Evolutionary conservation across 1,140 invertebrate genomes (phyloP), one percentile per base, ranked within the genome.

Genomic region (Apocrypta bakeri): DNA sequence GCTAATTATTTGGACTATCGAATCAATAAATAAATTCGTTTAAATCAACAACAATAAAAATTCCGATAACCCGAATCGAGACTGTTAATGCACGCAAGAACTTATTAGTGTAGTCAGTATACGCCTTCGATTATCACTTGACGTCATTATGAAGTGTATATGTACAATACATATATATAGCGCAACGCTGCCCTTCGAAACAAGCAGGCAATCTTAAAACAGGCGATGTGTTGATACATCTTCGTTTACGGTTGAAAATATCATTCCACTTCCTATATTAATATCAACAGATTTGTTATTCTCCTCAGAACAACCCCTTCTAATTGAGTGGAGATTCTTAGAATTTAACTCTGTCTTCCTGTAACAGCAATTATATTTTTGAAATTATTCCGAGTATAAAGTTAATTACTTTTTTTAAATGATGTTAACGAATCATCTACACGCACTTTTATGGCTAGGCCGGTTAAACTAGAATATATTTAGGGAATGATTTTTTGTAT

Each of bases 121-220:
- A 48, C 48, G 66, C 66, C 61, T 83, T 64, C 56, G 17, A 63
- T 61, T 83, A 83, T 83, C 81, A 64, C 37, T 56, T 83, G 76
- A 83, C 81, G 81, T 83, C 81, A 83, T 63, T 66, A 40, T 11
- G 31, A 12, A n/a, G 17, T 7, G 40, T 82, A 82, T 82, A n/a
- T n/a, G n/a, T n/a, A n/a, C n/a, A n/a, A n/a, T n/a, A n/a, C n/a
- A n/a, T n/a, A n/a, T n/a, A n/a, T n/a, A n/a, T n/a, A n/a, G n/a
- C 74, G 24, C 12, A 76, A 81, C 37, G 42, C n/a, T 61, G 31
- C 6, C 12, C 69, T 72, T 66, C 7, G 33, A 25, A 81, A 25
- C 8, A 12, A 24, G 21, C 66, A 64, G 56, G 21, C 69, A 82
- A 63, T 71, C 27, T 27, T 3, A 82, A 77, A 77, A 82, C 12